phyloP scores from a whole-genome alignment of 2,888 invertebrate species.

The Drosophila colorata region DNA sequence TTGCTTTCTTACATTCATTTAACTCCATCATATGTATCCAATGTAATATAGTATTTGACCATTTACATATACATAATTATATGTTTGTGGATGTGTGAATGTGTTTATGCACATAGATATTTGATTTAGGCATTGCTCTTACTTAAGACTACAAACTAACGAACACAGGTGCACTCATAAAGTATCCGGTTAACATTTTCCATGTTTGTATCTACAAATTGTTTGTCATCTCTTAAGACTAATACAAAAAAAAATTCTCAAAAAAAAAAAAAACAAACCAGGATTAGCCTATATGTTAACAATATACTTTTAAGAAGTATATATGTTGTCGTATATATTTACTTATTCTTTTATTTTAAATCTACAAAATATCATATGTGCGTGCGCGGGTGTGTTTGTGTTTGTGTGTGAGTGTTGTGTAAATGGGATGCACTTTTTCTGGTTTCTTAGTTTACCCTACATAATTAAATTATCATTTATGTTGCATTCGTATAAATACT shows the following conservation, averaged over 20 bases:
- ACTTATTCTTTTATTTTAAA: slow-evolving; percentile 1
- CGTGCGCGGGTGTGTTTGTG: slow-evolving; percentile 8
- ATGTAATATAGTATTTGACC: slow-evolving; percentile 21
- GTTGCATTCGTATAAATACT: slow-evolving; percentile 34
- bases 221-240: slow-evolving; percentile 35
- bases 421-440: slow-evolving; percentile 22
- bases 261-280: slow-evolving; percentile 37
- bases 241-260: slow-evolving; percentile 21
- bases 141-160: slow-evolving; percentile 64
- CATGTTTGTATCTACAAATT: slow-evolving; percentile 54
- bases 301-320: slow-evolving; percentile 22
- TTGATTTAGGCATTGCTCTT: slow-evolving; percentile 41
- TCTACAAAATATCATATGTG: slow-evolving; percentile 8
- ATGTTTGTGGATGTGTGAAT: slow-evolving; percentile 5
- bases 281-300: slow-evolving; percentile 45
- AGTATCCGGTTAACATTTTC: slow-evolving; percentile 76
- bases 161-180: slow-evolving; percentile 82
- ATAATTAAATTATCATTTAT: slow-evolving; percentile 25
- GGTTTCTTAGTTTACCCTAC: slow-evolving; percentile 16
- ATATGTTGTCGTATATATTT: slow-evolving; percentile 3
- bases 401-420: background rate
- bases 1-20: slow-evolving; percentile 41
- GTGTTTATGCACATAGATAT: slow-evolving; percentile 15
- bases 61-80: slow-evolving; percentile 6
- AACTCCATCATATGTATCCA: slow-evolving; percentile 36